Base-by-base conservation (phyloP, 2,113 vertebrate genomes). In the Boleophthalmus pectinirostris region DNA sequence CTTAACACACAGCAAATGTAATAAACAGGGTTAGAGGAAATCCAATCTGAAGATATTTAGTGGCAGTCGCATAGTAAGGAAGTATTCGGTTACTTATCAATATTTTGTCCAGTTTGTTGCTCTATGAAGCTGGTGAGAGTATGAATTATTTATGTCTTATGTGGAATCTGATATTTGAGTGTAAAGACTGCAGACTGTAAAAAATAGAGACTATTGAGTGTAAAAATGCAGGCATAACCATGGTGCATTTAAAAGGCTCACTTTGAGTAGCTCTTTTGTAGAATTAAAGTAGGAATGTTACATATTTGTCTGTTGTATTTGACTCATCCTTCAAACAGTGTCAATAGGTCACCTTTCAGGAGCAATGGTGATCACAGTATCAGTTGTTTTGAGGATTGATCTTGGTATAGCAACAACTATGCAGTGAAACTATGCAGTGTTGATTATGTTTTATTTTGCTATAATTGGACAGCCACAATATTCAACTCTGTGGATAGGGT, bases 81-180 rank as follows among this genome's bases (percentile, higher is more conserved):
- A n/a, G 33, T 35, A 35, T 64, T n/a, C 16, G 10, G 61, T 64
- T 64, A 8, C 61, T n/a, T 64, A 64, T 64, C 61, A 64, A 64
- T 64, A 43, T 38, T 64, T 20, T 43, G 61, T 64, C 61, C 18
- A 38, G 33, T 38, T n/a, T 38, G 61, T 43, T 33, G 25, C 60
- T 64, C 3, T 5, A 5, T n/a, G 61, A 18, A 29, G 15, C 60
- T 38, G 33, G 25, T n/a, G 29, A 20, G 61, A 11, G 18, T 10
- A 3, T 64, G 61, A 12, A 64, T 64, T 38, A 64, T 64, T 64
- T n/a, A 64, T 64, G 33, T 38, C 29, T 64, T 35, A 38, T 43
- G 8, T 43, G 7, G 38, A 43, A 8, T 43, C 29, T 29, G 29
- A 29, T 29, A 29, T 29, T 29, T 29, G 29, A 4, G 58, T 61